Evolutionary conservation across 2,113 vertebrate genomes (phyloP), one percentile per base, ranked within the genome.

Genomic region (Empidonax alnorum): DNA sequence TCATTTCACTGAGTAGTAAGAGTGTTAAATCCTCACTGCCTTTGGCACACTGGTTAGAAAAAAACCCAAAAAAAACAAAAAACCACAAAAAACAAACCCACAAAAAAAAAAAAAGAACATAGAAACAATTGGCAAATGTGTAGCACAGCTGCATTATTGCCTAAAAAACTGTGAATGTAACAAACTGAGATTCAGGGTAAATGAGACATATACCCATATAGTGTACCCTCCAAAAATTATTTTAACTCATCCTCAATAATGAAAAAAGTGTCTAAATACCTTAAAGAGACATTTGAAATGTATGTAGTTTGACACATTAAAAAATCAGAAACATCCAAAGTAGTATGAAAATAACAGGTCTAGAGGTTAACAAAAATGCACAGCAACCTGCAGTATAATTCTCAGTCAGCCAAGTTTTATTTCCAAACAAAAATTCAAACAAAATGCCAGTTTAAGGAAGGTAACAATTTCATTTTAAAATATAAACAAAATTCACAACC

Each of bases 101-200:
- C 24, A 35, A 46, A 10, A 53, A 35, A 10, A 53, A 35, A 50
- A 65, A 44, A 25, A 55, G 58, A 22, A 42, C 17, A 66, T 23
- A 94, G n/a, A 55, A 92, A 92, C 50, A 81, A 97, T 50, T 96
- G 91, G 87, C 93, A 96, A 97, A 93, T 79, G 50, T 46, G 28
- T 97, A 94, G 53, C 65, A 96, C 96, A 97, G 96, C 87, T 97
- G 95, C 86, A 91, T 97, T 97, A 96, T 96, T 96, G 93, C 75
- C 86, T 88, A 83, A 94, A 91, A 96, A 96, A 93, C 62, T 80
- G 30, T 50, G 67, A 96, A 94, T 85, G 71, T 86, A 93, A 69
- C 53, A 87, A 97, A 91, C 80, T 94, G 72, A 77, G 83, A 96
- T 94, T 46, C 46, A 74, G 50, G 31, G 89, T 94, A 97, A 98